Evolutionary conservation across 2,113 vertebrate species (phyloP), one percentile per base, ranked within the genome.

Genomic region (Anthoscopus minutus): DNA sequence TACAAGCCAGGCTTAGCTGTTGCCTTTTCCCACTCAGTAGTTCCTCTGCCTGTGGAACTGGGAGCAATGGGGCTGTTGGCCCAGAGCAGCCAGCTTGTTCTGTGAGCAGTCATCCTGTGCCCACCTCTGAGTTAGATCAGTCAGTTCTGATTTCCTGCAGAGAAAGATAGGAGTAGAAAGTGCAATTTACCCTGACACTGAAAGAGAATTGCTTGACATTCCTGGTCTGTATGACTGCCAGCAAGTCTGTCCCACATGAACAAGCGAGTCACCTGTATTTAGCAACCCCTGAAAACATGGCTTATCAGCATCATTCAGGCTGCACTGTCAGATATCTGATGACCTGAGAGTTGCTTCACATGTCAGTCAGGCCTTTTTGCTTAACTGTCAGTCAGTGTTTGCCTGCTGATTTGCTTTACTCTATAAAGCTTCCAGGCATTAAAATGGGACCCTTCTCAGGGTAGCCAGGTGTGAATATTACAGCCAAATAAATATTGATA

Each of bases 1-100:
- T 12, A 33, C 22, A 35, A 60, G 33, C 11, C 47, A 61, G 20
- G 37, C 31, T 60, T 61, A 53, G 31, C 64, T 54, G 19, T 22
- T 83, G 37, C 54, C 7, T 87, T 40, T 77, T 33, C 21, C 37
- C 0, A 0, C 40, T 64, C 58, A 28, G 0, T 33, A 50, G 13
- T 45, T 61, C 30, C n/a, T n/a, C 21, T 58, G 37, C 44, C 35
- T 56, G 1, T 25, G 51, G 31, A 76, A 15, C 24, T 8, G 1
- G 12, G 7, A 71, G 33, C 51, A 28, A 3, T 5, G 23, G 47
- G 42, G 69, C 65, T 70, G 21, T 10, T 74, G 54, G 15, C 44
- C 53, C 51, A 56, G 72, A 57, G 10, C 40, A 56, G 42, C 27
- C 56, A 53, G 16, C 31, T 21, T 53, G 31, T 3, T 1, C 38